Percentiles rank a stretch among this genome's conserved stretches.
Conservation (phyloP, 2,888 invertebrate genomes). For the Rhodophaea formosa region DNA sequence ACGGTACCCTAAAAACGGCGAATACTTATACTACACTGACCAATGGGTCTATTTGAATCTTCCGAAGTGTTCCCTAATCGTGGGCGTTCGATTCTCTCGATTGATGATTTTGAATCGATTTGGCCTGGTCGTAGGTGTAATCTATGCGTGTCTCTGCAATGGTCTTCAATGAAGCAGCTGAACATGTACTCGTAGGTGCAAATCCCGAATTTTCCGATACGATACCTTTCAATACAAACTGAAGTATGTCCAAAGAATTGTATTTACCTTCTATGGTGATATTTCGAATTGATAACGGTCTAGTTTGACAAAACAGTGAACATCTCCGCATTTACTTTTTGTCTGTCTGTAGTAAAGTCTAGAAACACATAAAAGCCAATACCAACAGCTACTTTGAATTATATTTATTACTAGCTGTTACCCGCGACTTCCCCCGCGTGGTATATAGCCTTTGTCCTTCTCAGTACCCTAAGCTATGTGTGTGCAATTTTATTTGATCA, state of each 20-base stretch:
- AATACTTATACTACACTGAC: constrained; percentile 43
- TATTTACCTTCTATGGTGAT: not conserved
- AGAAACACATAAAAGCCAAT: too few relatives aligned
- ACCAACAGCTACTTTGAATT: too few relatives aligned
- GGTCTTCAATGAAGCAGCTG: constrained; percentile 3
- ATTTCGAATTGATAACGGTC: not conserved
- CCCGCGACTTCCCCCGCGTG: too few relatives aligned
- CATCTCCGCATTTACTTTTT: too few relatives aligned
- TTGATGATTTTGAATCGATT: constrained; percentile 44
- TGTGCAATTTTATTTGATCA: too few relatives aligned
- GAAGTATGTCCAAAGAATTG: not conserved
- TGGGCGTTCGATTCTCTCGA: constrained; percentile 39
- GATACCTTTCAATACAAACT: constrained; percentile 14
- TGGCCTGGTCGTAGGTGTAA: constrained; percentile 29
- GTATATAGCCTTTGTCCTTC: too few relatives aligned
- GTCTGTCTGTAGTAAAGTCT: too few relatives aligned
- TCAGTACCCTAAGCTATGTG: too few relatives aligned
- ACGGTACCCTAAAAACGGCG: constrained; percentile 36
- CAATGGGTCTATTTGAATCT: constrained; percentile 53
- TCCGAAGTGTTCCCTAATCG: constrained; percentile 34
- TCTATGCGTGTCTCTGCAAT: not conserved
- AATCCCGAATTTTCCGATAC: constrained; percentile 3
- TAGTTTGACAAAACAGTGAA: not conserved
- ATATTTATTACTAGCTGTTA: too few relatives aligned
- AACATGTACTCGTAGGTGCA: not conserved